phyloP scores from a whole-genome alignment of 1,140 invertebrate genomes.

The Drosophila parvula region DNA sequence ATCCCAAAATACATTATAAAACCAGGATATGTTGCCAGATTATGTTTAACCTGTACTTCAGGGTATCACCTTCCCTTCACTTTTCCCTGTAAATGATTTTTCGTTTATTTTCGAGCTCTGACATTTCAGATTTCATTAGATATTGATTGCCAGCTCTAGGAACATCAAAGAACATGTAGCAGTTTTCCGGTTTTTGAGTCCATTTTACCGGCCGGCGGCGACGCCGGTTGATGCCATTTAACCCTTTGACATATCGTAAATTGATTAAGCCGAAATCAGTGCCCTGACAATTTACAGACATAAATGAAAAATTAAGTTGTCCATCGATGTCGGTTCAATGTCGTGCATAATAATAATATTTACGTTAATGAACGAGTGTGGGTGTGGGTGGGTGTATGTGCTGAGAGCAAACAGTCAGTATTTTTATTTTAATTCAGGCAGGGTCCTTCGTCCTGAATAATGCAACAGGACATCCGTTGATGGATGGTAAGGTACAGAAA shows the following conservation, averaged over 20 bases:
- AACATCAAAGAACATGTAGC: slow-evolving; percentile 22
- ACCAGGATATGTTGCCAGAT: too few relatives aligned
- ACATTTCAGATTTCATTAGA: slow-evolving; percentile 49
- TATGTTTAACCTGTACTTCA: neutral
- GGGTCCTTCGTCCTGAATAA: too few relatives aligned
- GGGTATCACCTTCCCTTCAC: neutral
- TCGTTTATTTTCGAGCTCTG: neutral
- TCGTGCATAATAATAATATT: slow-evolving; percentile 2
- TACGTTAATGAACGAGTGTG: neutral
- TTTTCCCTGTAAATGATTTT: slow-evolving; percentile 1
- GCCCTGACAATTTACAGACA: slow-evolving; percentile 14
- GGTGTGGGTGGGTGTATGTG: too few relatives aligned
- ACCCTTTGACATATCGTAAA: slow-evolving; percentile 24
- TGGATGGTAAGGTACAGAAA: too few relatives aligned
- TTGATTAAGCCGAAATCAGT: slow-evolving; percentile 34
- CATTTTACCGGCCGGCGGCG: slow-evolving; percentile 6
- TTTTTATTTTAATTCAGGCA: neutral
- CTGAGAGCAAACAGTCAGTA: neutral
- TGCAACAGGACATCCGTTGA: too few relatives aligned
- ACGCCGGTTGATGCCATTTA: slow-evolving; percentile 14
- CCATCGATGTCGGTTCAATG: neutral
- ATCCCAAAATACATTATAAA: neutral
- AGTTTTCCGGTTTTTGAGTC: slow-evolving; percentile 3
- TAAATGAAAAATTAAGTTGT: slow-evolving; percentile 31
- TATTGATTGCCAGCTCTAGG: slow-evolving; percentile 47